Conservation (phyloP, 2,888 invertebrate species). For the Leucophenga maculata region DNA sequence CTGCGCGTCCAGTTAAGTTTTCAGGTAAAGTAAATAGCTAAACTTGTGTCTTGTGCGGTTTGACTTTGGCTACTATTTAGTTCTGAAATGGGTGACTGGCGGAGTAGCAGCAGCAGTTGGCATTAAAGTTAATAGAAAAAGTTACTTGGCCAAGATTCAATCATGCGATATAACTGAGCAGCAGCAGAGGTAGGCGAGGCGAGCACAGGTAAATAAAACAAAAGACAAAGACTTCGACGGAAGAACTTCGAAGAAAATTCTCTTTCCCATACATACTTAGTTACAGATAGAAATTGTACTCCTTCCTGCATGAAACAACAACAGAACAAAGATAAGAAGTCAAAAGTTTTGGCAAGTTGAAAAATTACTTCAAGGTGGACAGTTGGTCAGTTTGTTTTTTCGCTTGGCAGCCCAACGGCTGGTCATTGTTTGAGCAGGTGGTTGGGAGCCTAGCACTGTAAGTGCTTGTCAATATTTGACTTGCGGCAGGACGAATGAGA, state of each 20-base stretch:
- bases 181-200: background rate
- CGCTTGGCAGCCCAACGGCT: background rate
- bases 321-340: conserved; percentile 56
- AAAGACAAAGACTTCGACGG: background rate
- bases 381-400: conserved; percentile 51
- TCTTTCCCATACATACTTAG: conserved; percentile 21
- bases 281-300: background rate
- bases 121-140: conserved; percentile 65
- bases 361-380: conserved; percentile 66
- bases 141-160: conserved; percentile 65
- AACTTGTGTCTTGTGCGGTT: conserved; percentile 10
- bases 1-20: background rate
- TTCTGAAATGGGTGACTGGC: background rate
- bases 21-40: conserved; percentile 23
- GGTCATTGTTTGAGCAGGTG: background rate
- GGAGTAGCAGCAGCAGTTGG: conserved; percentile 1
- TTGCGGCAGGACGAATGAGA: background rate
- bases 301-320: conserved; percentile 20
- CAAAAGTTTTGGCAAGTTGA: conserved; percentile 56
- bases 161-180: conserved; percentile 62
- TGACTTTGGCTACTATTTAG: background rate
- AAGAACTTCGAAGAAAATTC: conserved; percentile 24
- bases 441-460: background rate
- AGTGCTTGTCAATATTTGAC: conserved; percentile 21
- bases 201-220: conserved; percentile 25